Conservation (phyloP, 1,140 invertebrate genomes). For the Euglossa dilemma region DNA sequence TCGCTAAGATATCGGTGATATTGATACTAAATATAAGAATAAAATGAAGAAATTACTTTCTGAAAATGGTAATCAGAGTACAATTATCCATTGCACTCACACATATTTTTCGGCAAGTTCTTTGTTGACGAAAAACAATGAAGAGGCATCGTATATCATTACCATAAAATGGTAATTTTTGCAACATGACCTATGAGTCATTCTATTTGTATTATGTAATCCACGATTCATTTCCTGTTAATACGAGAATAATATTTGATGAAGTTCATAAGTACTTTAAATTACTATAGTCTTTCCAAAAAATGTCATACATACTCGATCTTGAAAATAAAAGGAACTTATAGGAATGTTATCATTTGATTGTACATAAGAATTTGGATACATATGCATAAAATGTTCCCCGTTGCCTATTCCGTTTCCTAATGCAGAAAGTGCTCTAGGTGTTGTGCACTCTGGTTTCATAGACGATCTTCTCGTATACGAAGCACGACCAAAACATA, state of each 20-base stretch:
- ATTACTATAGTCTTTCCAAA: background rate
- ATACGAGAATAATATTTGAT: constrained; percentile 34
- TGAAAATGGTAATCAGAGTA: background rate
- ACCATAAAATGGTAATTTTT: constrained; percentile 85
- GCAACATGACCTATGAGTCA: constrained; percentile 73
- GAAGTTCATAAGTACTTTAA: background rate
- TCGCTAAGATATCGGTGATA: constrained; percentile 83
- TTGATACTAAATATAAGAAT: constrained; percentile 82
- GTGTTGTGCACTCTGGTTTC: constrained; percentile 88
- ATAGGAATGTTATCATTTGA: constrained; percentile 83
- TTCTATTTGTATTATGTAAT: constrained; percentile 69
- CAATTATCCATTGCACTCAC: constrained; percentile 83
- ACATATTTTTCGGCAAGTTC: constrained; percentile 93
- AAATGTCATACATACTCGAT: constrained; percentile 83
- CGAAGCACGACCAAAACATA: constrained; percentile 92
- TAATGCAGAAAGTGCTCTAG: constrained; percentile 90
- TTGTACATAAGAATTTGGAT: constrained; percentile 82
- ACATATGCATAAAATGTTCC: constrained; percentile 80
- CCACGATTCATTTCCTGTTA: constrained; percentile 83
- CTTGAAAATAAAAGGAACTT: constrained; percentile 92
- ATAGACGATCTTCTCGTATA: constrained; percentile 87
- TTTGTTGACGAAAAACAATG: constrained; percentile 90
- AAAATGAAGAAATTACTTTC: constrained; percentile 1
- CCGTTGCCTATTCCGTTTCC: constrained; percentile 81
- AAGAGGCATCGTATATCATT: constrained; percentile 90